phyloP scores from a whole-genome alignment of 2,888 invertebrate species.

The Catocala fraxini region DNA sequence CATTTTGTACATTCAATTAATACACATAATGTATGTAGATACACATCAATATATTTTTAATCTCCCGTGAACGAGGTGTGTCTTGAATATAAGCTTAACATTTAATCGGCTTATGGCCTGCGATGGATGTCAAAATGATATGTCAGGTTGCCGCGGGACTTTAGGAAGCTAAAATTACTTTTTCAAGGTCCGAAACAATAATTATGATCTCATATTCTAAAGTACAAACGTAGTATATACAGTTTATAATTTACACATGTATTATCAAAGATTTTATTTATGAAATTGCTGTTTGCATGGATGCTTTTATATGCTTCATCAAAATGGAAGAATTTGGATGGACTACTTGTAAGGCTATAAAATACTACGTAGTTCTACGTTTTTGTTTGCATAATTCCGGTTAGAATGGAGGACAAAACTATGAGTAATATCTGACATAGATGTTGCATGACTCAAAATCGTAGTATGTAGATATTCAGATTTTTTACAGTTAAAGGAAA shows the following conservation, averaged over 20 bases:
- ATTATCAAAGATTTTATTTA: no score
- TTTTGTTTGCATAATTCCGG: constrained; percentile 5
- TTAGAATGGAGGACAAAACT: constrained; percentile 11
- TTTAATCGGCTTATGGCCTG: constrained; percentile 69
- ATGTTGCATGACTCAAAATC: constrained; percentile 15
- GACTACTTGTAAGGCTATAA: background rate
- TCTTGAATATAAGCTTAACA: constrained; percentile 41
- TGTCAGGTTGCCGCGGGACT: constrained; percentile 59
- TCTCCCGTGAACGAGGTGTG: constrained; percentile 39
- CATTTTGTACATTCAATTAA: constrained; percentile 22
- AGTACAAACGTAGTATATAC: no score
- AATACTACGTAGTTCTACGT: background rate
- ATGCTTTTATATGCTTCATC: no score
- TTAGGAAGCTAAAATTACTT: constrained; percentile 49
- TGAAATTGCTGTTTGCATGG: no score
- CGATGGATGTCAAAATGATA: constrained; percentile 63
- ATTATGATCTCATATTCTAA: background rate
- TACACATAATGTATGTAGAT: constrained; percentile 25
- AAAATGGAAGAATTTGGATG: background rate
- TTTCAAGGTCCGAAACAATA: constrained; percentile 28
- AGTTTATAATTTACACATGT: background rate
- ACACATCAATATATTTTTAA: constrained; percentile 38
- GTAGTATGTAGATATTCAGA: constrained; percentile 14
- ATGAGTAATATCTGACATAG: constrained; percentile 14
- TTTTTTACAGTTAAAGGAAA: constrained; percentile 45